Evolutionary conservation across 2,797 vertebrate genomes (phyloP).

Genomic region (Tadarida brasiliensis): DNA sequence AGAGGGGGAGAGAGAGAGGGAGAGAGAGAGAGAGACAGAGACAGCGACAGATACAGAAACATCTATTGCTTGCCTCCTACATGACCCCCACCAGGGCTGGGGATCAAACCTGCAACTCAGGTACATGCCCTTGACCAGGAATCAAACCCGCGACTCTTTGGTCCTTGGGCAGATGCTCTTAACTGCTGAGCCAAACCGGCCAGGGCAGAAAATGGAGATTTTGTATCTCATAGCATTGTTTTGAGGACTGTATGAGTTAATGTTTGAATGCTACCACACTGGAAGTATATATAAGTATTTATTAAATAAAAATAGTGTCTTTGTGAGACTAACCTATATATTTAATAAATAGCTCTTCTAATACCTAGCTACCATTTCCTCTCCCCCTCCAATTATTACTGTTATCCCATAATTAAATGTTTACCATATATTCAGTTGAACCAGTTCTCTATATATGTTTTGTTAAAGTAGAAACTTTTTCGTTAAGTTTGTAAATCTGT

Average conservation of each 20-base stretch:
- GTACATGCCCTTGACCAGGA: too few species aligned
- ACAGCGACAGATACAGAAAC: too few species aligned
- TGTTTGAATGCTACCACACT: slow-evolving; percentile 4
- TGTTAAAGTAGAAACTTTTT: slow-evolving; percentile 51
- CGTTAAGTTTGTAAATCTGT: slow-evolving; percentile 46
- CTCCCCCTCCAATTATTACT: background rate
- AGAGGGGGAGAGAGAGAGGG: too few species aligned
- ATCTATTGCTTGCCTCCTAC: too few species aligned
- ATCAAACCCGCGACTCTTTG: too few species aligned
- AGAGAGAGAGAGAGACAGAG: too few species aligned
- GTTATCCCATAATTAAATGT: slow-evolving; percentile 5
- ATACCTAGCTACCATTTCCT: background rate
- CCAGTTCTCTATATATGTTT: slow-evolving; percentile 20
- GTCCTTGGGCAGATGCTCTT: too few species aligned
- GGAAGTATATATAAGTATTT: slow-evolving; percentile 3
- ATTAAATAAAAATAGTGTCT: slow-evolving; percentile 49
- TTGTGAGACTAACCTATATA: background rate
- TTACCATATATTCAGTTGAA: background rate
- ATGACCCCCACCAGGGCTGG: too few species aligned
- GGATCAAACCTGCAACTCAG: too few species aligned
- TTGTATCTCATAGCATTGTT: slow-evolving; percentile 13
- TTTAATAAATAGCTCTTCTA: background rate
- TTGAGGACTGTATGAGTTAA: slow-evolving; percentile 51
- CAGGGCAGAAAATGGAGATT: slow-evolving; percentile 19
- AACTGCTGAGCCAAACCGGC: too few species aligned